Evolutionary conservation across 2,113 vertebrate genomes (phyloP).

Genomic region (Alethe diademata): DNA sequence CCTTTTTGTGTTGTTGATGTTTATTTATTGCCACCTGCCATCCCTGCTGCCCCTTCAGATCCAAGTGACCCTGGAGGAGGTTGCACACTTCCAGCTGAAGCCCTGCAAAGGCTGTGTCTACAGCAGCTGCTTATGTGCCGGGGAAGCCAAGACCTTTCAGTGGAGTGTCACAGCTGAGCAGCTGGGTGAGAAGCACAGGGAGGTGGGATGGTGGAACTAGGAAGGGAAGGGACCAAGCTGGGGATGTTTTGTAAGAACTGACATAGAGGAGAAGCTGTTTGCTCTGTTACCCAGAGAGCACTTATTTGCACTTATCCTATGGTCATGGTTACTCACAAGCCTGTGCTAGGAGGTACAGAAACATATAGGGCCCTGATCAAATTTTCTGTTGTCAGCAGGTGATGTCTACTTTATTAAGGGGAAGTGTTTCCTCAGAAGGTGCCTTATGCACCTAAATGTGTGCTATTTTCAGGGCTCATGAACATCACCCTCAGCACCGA

Average conservation of each 20-base stretch:
- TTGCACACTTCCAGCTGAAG: conserved; percentile 64
- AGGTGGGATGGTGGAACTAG: not conserved
- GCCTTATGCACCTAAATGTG: not conserved
- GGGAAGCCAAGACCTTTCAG: conserved; percentile 73
- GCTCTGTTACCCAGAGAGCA: not conserved
- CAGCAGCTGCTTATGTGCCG: conserved; percentile 79
- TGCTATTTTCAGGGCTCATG: conserved; percentile 24
- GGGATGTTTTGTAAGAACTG: not conserved
- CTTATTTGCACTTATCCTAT: not conserved
- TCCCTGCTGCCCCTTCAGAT: conserved; percentile 64
- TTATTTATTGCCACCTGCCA: not conserved
- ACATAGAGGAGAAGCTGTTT: not conserved
- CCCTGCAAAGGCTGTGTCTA: conserved; percentile 52
- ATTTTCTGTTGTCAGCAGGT: not conserved
- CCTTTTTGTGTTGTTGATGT: not conserved
- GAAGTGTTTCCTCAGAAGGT: not conserved
- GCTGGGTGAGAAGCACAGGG: conserved; percentile 71
- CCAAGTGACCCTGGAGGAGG: conserved; percentile 46
- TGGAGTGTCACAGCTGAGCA: conserved; percentile 76
- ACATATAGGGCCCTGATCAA: not conserved
- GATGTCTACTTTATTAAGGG: not conserved
- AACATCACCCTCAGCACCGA: conserved; percentile 63
- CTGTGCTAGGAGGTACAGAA: not conserved
- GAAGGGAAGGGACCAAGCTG: not conserved
- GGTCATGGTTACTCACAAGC: not conserved